Evolutionary conservation across 2,113 vertebrate species (phyloP).

Genomic region (Ammodytes marinus): DNA sequence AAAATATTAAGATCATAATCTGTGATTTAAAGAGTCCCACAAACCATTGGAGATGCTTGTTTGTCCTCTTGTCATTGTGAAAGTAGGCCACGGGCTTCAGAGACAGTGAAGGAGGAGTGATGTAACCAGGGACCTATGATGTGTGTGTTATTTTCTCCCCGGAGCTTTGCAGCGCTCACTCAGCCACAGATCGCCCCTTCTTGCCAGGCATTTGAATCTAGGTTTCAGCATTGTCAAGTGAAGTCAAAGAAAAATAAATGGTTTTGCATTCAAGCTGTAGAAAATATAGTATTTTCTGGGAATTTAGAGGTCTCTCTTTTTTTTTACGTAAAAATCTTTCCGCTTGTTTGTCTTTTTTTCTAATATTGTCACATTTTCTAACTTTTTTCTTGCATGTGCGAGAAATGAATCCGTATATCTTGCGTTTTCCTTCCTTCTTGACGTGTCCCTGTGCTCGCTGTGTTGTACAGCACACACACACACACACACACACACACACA

Average conservation of each 20-base stretch:
- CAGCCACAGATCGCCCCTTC: slow-evolving; percentile 9
- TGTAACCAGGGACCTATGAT: slow-evolving; percentile 65
- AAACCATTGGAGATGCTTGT: slow-evolving; percentile 33
- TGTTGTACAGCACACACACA: slow-evolving; percentile 26
- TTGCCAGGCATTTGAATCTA: neutral
- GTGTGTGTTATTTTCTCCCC: slow-evolving; percentile 54
- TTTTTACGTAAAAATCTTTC: neutral
- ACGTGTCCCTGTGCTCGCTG: slow-evolving; percentile 53
- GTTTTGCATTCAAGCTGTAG: neutral
- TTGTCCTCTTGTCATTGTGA: slow-evolving; percentile 49
- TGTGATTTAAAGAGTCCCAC: neutral
- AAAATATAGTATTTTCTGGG: neutral
- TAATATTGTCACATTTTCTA: neutral
- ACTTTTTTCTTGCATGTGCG: neutral
- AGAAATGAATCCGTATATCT: slow-evolving; percentile 16
- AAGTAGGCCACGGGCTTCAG: slow-evolving; percentile 69
- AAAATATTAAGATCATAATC: slow-evolving; percentile 45
- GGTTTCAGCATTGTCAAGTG: slow-evolving; percentile 1
- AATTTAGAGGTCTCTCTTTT: neutral
- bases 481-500: slow-evolving; percentile 5
- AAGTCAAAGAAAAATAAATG: slow-evolving; percentile 1
- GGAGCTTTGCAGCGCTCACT: slow-evolving; percentile 30
- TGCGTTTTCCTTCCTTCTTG: slow-evolving; percentile 9
- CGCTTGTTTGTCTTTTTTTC: neutral
- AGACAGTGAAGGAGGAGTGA: slow-evolving; percentile 61